A percentile compares a stretch with the other conserved stretches of the same genome.
Conservation (phyloP, 1,140 invertebrate genomes). For the Ylistrum balloti region DNA sequence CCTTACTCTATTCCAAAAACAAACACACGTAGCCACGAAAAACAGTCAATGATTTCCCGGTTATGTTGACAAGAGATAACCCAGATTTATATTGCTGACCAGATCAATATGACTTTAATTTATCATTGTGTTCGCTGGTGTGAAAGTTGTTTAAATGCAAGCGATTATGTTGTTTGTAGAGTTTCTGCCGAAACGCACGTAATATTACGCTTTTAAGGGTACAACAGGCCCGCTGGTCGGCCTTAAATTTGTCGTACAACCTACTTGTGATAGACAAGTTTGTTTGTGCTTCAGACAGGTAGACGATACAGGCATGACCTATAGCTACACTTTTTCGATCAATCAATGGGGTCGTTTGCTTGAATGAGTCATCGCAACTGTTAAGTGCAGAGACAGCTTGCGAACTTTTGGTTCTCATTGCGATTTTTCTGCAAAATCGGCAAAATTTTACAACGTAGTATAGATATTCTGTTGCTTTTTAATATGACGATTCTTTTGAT, state of each 20-base stretch:
- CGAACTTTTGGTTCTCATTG: not conserved
- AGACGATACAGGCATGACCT: slow-evolving; percentile 16
- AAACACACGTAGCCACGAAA: not conserved
- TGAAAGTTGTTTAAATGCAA: not conserved
- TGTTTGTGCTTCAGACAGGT: slow-evolving; percentile 25
- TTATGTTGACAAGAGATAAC: slow-evolving; percentile 25
- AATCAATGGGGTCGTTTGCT: not conserved
- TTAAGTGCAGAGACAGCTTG: slow-evolving; percentile 15
- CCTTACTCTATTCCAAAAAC: not conserved
- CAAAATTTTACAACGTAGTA: not conserved
- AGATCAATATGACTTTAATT: not conserved
- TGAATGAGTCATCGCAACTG: not conserved
- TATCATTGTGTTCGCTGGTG: slow-evolving; percentile 1
- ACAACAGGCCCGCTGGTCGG: not conserved
- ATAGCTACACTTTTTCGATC: not conserved
- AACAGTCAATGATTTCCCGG: not conserved
- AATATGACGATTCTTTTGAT: no score
- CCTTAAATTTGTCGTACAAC: not conserved
- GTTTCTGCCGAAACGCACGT: not conserved
- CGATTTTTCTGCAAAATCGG: not conserved
- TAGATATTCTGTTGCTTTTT: no score
- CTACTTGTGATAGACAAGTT: not conserved
- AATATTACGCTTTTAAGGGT: not conserved
- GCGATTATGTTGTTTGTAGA: not conserved
- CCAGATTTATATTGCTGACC: not conserved